Evolutionary conservation across 1,140 invertebrate species (phyloP).

Genomic region (Episyrphus balteatus): DNA sequence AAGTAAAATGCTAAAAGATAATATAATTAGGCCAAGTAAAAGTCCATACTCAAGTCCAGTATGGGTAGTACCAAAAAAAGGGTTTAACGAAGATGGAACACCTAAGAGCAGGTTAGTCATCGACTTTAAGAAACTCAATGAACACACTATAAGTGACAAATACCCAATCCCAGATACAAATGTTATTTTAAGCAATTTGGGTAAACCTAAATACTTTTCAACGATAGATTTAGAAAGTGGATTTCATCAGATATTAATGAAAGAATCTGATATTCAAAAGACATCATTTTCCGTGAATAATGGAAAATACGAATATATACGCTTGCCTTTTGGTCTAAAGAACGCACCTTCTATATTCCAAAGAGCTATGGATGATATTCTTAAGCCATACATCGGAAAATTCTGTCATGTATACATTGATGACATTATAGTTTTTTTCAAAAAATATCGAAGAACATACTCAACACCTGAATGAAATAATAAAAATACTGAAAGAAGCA

Average conservation of each 20-base stretch:
- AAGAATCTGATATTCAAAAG: constrained; percentile 7
- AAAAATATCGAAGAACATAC: constrained; percentile 20
- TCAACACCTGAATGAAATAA: not conserved
- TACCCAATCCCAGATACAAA: constrained; percentile 13
- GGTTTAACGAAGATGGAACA: constrained; percentile 3
- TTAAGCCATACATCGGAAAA: constrained; percentile 16
- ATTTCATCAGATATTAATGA: constrained; percentile 16
- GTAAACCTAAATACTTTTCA: constrained; percentile 12
- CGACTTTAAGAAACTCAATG: constrained; percentile 3
- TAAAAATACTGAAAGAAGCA: not conserved
- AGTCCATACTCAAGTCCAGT: constrained; percentile 4
- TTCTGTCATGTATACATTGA: constrained; percentile 23
- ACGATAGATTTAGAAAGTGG: constrained; percentile 15
- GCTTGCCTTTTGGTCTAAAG: constrained; percentile 35
- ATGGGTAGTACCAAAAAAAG: constrained; percentile 14
- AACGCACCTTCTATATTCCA: constrained; percentile 37
- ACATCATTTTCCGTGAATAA: constrained; percentile 13
- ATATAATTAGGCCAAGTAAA: not conserved
- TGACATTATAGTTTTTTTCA: constrained; percentile 20
- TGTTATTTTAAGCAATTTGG: constrained; percentile 13
- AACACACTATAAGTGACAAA: constrained; percentile 8
- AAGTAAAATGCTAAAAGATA: not conserved
- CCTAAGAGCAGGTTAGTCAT: too few relatives aligned
- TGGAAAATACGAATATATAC: constrained; percentile 11
- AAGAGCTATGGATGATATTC: constrained; percentile 31